Evolutionary conservation across 1,140 invertebrate genomes (phyloP).

Genomic region (Ostrea denselamellosa): DNA sequence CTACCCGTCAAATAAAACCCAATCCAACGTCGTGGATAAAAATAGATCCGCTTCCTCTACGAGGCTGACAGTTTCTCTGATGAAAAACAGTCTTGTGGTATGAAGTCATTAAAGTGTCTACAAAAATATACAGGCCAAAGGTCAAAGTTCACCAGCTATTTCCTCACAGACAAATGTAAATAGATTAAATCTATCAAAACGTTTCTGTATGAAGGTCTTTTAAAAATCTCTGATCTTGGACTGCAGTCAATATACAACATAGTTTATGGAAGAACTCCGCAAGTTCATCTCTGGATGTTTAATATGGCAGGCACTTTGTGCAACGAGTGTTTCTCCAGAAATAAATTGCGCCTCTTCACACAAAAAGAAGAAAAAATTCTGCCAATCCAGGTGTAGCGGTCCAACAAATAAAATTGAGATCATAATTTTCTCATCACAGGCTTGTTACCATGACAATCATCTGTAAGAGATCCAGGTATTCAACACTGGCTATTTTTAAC

Average conservation of each 20-base stretch:
- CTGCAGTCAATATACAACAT: not conserved
- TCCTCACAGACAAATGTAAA: not conserved
- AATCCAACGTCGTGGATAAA: not conserved
- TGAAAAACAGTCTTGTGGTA: not conserved
- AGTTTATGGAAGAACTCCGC: not conserved
- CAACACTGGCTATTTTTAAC: constrained; percentile 31
- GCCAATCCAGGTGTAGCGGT: constrained; percentile 12
- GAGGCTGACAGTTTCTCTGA: not conserved
- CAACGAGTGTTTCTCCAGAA: constrained; percentile 21
- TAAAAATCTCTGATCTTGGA: constrained; percentile 1
- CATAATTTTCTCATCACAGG: constrained; percentile 27
- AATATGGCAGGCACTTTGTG: constrained; percentile 39
- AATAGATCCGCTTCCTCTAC: not conserved
- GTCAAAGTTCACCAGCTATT: not conserved
- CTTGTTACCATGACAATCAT: constrained; percentile 4
- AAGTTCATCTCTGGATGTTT: not conserved
- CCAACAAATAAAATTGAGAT: constrained; percentile 38
- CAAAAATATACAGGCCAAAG: constrained; percentile 4
- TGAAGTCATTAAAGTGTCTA: constrained; percentile 13
- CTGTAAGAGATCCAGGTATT: not conserved
- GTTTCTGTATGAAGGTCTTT: not conserved
- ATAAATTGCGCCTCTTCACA: not conserved
- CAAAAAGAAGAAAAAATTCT: not conserved
- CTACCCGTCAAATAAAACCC: constrained; percentile 37
- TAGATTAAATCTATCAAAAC: constrained; percentile 27